These are phyloP conservation scores for Lytechinus pictus DNA, from an alignment of 35 echinoderm and acorn worm genomes.

Conservation along the genomic window DNA sequence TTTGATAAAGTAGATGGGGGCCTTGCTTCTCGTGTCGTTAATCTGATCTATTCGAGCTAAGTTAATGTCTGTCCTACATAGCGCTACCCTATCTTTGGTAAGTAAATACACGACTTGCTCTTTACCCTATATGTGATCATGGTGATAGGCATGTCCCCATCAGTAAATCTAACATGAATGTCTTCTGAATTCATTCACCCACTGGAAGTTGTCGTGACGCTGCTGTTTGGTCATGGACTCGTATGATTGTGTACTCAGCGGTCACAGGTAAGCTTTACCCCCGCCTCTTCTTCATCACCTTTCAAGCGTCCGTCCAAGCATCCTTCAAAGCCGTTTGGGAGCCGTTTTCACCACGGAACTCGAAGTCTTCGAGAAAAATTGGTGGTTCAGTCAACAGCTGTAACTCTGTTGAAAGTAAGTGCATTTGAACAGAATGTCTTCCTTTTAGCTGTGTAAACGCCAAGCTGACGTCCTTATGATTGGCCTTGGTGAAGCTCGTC, in stretches of 20 bases:
- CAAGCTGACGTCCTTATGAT: neutral
- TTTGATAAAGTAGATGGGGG: neutral
- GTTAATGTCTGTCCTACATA: neutral
- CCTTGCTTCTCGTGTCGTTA: neutral
- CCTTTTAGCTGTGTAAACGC: neutral
- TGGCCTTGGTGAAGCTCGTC: neutral
- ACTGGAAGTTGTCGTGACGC: neutral
- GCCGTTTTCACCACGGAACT: neutral
- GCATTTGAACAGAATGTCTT: neutral
- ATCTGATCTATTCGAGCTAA: neutral
- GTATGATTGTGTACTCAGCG: neutral
- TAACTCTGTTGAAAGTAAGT: neutral
- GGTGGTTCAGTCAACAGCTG: neutral
- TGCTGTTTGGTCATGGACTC: neutral
- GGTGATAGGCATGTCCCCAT: neutral
- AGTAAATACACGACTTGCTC: neutral
- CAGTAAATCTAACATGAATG: neutral
- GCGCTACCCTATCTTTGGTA: neutral
- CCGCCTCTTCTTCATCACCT: neutral
- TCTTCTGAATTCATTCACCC: neutral
- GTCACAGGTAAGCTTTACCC: neutral
- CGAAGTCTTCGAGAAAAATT: neutral
- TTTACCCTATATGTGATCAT: neutral
- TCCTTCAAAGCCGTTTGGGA: neutral
- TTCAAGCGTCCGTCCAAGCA: neutral